Percentiles rank a stretch among this genome's conserved stretches.
Evolutionary conservation across 2,113 vertebrate genomes (phyloP).

Genomic region (Prinia subflava): DNA sequence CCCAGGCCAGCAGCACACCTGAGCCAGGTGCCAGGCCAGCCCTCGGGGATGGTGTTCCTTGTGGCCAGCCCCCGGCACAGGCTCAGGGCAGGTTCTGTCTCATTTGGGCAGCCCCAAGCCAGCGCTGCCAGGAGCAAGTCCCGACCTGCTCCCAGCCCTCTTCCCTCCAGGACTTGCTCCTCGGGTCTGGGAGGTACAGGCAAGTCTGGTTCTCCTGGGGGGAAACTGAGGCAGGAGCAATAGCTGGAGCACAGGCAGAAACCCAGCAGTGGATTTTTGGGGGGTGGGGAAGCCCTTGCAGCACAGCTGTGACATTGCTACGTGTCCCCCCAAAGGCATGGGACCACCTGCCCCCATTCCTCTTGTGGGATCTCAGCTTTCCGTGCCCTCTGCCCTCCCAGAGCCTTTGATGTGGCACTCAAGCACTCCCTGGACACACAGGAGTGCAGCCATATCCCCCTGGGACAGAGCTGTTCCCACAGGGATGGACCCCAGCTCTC

Average conservation of each 20-base stretch:
- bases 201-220: not conserved
- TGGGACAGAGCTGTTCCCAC: accelerated
- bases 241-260: accelerated
- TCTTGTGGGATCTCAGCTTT: not conserved
- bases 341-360: not conserved
- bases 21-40: slow-evolving; percentile 61
- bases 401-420: not conserved
- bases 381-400: not conserved
- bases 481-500: accelerated
- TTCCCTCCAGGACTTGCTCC: not conserved
- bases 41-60: slow-evolving; percentile 59
- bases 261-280: not conserved
- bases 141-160: not conserved
- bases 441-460: accelerated
- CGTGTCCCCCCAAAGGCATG: accelerated
- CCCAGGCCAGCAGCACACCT: slow-evolving; percentile 43
- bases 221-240: not conserved
- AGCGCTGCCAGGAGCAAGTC: not conserved
- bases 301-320: not conserved
- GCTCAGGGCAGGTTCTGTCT: not conserved
- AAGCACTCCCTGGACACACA: accelerated
- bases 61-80: not conserved
- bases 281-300: not conserved
- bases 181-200: not conserved
- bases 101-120: not conserved